These are phyloP conservation scores for Drosophila mettleri DNA, from an alignment of 2,888 invertebrate genomes.

Conservation along the genomic window DNA sequence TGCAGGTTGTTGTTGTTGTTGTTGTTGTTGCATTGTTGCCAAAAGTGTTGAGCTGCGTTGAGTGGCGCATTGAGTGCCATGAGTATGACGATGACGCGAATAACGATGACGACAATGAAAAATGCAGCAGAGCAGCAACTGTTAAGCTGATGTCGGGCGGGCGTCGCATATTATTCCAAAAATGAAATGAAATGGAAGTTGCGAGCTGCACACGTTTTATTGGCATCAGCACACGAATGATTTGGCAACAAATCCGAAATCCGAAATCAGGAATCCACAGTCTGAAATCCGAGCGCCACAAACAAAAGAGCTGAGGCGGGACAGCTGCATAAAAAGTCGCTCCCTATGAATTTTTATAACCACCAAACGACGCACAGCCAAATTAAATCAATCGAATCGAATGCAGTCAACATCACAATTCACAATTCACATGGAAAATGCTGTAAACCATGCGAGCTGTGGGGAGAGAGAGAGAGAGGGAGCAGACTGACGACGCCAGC, in stretches of 20 bases:
- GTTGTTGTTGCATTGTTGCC: slow-evolving; percentile 69
- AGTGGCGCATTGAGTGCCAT: slow-evolving; percentile 37
- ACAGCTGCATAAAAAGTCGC: slow-evolving; percentile 47
- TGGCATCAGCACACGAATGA: slow-evolving; percentile 64
- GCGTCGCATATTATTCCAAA: slow-evolving; percentile 61
- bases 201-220: slow-evolving; percentile 72
- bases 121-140: slow-evolving; percentile 54
- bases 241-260: slow-evolving; percentile 71
- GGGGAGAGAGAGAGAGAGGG: not conserved
- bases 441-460: slow-evolving; percentile 58
- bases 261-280: slow-evolving; percentile 14
- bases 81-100: slow-evolving; percentile 21
- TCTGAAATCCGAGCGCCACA: slow-evolving; percentile 7
- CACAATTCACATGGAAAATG: slow-evolving; percentile 78
- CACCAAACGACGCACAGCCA: slow-evolving; percentile 67
- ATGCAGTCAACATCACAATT: slow-evolving; percentile 66
- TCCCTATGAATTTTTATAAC: slow-evolving; percentile 78
- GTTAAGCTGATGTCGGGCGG: slow-evolving; percentile 41
- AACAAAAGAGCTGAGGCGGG: slow-evolving; percentile 8
- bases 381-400: slow-evolving; percentile 78
- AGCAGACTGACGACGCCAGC: slow-evolving; percentile 63
- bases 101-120: slow-evolving; percentile 47
- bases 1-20: slow-evolving; percentile 54
- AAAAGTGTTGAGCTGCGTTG: slow-evolving; percentile 59
- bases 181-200: slow-evolving; percentile 76